Evolutionary conservation across 2,797 vertebrate genomes (phyloP), one percentile per base, ranked within the genome.

Genomic region (Erethizon dorsatum): DNA sequence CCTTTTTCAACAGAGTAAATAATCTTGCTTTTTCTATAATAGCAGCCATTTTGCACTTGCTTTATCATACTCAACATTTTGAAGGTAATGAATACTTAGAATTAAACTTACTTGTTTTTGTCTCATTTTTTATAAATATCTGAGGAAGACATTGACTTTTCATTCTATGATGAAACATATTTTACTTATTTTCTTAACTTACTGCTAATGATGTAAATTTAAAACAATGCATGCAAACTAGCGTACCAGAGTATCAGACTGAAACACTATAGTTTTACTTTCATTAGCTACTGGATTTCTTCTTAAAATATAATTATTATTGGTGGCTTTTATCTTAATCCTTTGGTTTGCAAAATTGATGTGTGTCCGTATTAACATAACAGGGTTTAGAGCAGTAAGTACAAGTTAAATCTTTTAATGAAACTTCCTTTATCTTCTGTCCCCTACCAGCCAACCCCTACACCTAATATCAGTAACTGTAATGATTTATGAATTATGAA

Each of bases 401-500:
- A 92, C 17, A 77, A 54, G 1, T 77, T 57, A 47, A 94, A 77
- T 8, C 11, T 57, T 61, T 88, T 90, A 28, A 56, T 6, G 31
- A 17, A 87, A 84, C 8, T 82, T 54, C 18, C 13, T 90, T 61
- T 63, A 37, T 50, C 59, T 61, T 92, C 31, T 37, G 24, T 18
- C n/a, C 24, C 5, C 78, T 83, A n/a, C 4, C n/a, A 73, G 47
- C 11, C 52, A 95, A 85, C 3, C 28, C 4, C 73, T 56, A 52
- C 8, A 65, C 7, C 5, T 82, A 85, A 63, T 10, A 67, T 56
- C 45, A 88, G 28, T 63, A 77, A 63, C 17, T 63, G 33, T 6
- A 33, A 37, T 59, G 37, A 77, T 84, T 94, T 88, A 87, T 52
- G 79, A 73, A 87, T 93, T 63, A 11, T 12, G 63, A 82, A 80